Evolutionary conservation across 2,797 vertebrate genomes (phyloP).

Genomic region (Tiaroga cobitis): DNA sequence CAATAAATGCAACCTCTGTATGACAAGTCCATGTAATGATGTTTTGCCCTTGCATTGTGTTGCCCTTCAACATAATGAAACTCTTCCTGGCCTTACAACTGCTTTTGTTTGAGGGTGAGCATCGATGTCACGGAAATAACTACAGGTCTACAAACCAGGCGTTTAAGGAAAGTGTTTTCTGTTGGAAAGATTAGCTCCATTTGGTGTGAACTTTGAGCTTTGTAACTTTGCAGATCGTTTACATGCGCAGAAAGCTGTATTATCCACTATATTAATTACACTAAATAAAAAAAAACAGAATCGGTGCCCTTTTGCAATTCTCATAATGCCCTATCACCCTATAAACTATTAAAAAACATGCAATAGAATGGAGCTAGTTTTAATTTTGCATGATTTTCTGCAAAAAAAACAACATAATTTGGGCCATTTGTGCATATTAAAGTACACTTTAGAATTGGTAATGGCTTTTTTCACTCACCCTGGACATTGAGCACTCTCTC

Average conservation of each 20-base stretch:
- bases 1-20: too few relatives aligned
- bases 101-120: not conserved
- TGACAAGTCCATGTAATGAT: too few relatives aligned
- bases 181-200: not conserved
- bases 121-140: not conserved
- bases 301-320: not conserved
- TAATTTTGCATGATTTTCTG: too few relatives aligned
- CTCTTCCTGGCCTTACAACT: not conserved
- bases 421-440: not conserved
- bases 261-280: not conserved
- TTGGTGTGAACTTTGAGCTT: not conserved
- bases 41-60: too few relatives aligned
- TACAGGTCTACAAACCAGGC: not conserved
- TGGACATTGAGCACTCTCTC: slow-evolving; percentile 98
- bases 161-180: not conserved
- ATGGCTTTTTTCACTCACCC: slow-evolving; percentile 79
- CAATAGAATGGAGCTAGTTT: not conserved
- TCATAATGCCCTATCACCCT: not conserved
- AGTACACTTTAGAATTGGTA: not conserved
- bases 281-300: not conserved
- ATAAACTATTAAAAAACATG: not conserved
- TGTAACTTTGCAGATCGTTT: not conserved
- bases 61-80: not conserved
- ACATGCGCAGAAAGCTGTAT: not conserved
- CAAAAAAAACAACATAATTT: not conserved